Base-by-base conservation (phyloP, 2,888 invertebrate genomes). In the Netelia melanura region DNA sequence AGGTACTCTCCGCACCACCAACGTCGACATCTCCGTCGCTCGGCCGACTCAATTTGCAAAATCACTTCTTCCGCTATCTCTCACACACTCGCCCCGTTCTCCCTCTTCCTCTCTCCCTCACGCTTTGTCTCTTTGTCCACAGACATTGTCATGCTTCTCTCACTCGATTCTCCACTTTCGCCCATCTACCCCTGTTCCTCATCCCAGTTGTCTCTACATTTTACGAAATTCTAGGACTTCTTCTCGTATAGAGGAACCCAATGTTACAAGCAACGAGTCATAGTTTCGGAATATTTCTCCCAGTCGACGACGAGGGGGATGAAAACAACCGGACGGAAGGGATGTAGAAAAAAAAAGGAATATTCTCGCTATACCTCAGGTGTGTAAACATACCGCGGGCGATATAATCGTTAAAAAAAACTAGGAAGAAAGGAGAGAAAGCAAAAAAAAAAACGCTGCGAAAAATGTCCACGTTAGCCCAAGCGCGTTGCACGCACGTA, bases 361-460 rank as follows among this genome's bases (percentile, higher is more conserved):
- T 64, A 83, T 62, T 85, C 65, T 23, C 61, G 61, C 70, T 61
- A 74, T 74, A 90, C 87, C 87, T 93, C 93, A 92, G 93, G 91
- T 93, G 92, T 90, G 91, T 91, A 93, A 93, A 93, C 91, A 93
- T 88, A 91, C 93, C 91, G 88, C 89, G 89, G 91, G 91, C 90
- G 90, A 91, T 91, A 90, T 90, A 74, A 87, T 86, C 83, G 81
- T 83, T 65, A 80, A 79, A 79, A 68, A 70, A 64, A 52, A 61
- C 9, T 11, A 14, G 21, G 38, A 10, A 58, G 2, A 58, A 9
- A 21, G 8, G n/a, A 30, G 62, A 62, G 17, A 38, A 64, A 65
- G 38, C 30, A 64, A 75, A 68, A 48, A 79, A 79, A 17, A 79
- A 62, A 58, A 58, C 88, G 90, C 90, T 89, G 88, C 91, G 90